A percentile compares a stretch with the other conserved stretches of the same genome.
Evolutionary conservation across 2,113 vertebrate genomes (phyloP).

Genomic region (Odontophorus gujanensis): DNA sequence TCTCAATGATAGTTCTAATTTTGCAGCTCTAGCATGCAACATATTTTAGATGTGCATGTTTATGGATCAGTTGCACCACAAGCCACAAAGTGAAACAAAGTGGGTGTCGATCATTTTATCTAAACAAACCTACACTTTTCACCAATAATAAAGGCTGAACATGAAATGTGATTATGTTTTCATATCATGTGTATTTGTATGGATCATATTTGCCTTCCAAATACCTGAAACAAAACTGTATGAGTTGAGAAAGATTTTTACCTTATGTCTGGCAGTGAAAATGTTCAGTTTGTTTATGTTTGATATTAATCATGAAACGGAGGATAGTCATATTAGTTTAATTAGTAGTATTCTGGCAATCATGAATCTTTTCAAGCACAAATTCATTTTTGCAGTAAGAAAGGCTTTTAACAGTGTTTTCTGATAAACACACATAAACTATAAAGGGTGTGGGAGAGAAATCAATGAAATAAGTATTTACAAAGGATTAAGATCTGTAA

Average conservation of each 20-base stretch:
- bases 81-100: neutral
- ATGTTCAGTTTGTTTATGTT: neutral
- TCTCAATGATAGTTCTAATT: neutral
- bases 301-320: neutral
- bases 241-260: neutral
- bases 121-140: neutral
- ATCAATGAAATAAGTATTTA: slow-evolving; percentile 76
- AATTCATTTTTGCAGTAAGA: neutral
- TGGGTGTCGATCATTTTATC: neutral
- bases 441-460: neutral
- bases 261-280: rapidly evolving
- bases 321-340: neutral
- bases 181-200: neutral
- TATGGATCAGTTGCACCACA: neutral
- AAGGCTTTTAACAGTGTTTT: neutral
- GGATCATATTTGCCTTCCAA: neutral
- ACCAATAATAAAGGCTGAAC: neutral
- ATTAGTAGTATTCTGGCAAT: neutral
- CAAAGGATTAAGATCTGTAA: slow-evolving; percentile 56
- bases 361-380: slow-evolving; percentile 12
- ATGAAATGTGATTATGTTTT: neutral
- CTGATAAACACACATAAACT: slow-evolving; percentile 2
- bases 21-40: neutral
- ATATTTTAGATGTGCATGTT: neutral
- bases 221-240: neutral